phyloP scores from a whole-genome alignment of 92 coral and sea anemone genomes.

The Hydrozoanthus gracilis region DNA sequence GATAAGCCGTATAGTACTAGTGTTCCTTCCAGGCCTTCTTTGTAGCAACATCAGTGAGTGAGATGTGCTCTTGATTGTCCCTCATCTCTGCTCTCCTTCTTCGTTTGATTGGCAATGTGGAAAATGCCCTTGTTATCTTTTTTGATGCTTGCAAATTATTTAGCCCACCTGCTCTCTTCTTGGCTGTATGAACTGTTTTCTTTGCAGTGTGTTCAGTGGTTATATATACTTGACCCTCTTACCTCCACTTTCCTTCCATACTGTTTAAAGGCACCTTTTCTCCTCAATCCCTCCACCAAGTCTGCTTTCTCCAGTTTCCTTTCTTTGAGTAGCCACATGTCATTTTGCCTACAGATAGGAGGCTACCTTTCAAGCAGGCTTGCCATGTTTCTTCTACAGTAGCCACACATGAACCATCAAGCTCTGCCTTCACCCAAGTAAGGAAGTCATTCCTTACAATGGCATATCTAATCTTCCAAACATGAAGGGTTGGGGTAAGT shows the following conservation, averaged over 20 bases:
- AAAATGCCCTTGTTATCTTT: slow-evolving; percentile 13
- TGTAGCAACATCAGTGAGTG: slow-evolving; percentile 38
- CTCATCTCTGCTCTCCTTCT: slow-evolving; percentile 36
- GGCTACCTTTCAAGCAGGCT: no score
- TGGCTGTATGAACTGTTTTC: slow-evolving; percentile 30
- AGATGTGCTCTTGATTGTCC: slow-evolving; percentile 22
- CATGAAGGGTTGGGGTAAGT: slow-evolving; percentile 3
- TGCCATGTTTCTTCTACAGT: no score
- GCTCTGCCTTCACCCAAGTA: no score
- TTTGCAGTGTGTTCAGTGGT: slow-evolving; percentile 40
- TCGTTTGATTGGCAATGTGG: slow-evolving; percentile 42
- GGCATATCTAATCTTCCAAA: no score
- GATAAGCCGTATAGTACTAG: no score
- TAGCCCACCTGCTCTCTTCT: slow-evolving; percentile 28
- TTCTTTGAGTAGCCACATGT: no score
- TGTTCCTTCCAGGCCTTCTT: slow-evolving; percentile 47
- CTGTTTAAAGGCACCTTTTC: background rate
- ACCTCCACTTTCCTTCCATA: slow-evolving; percentile 16
- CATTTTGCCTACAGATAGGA: no score
- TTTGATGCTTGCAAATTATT: background rate
- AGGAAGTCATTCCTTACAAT: no score
- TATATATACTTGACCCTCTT: background rate
- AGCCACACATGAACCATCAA: no score
- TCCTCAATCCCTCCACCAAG: no score
- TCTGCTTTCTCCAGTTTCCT: no score